Evolutionary conservation across 2,113 vertebrate species (phyloP), one percentile per base, ranked within the genome.

Genomic region (Sciurus niger): DNA sequence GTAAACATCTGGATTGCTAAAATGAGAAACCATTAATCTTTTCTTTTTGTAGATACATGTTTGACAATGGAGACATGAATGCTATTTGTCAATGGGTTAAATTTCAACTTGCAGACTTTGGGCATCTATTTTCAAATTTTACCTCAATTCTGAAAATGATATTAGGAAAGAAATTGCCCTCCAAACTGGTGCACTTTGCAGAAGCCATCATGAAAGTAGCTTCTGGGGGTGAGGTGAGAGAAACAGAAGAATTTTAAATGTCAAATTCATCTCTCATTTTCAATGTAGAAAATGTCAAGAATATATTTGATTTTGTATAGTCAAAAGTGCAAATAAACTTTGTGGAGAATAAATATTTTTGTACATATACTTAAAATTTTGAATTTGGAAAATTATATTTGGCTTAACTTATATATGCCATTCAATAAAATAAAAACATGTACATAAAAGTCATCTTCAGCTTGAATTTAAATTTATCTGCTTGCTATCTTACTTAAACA

Each of bases 1-100:
- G 84, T 92, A 98, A 97, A 97, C 79, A 98, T 72, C 68, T 97
- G 96, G 74, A 86, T 97, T 93, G 73, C 65, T 92, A 96, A 96
- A 78, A 95, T 20, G 0, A 89, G 51, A 94, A 88, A 85, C 34
- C 34, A 55, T 14, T 97, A 90, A 97, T 34, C 40, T 96, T 95
- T 97, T 96, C 37, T 67, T 55, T 96, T 98, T 58, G 90, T 90
- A 93, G 98, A 93, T 28, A 95, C 76, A 20, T 87, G 89, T 94
- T 97, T 96, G 82, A 94, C 70, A 93, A 90, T 96, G 82, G 63
- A 96, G 76, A 84, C 37, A 30, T 51, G 7, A 20, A 79, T 94
- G 10, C 77, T 94, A 90, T 4, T 82, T 79, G 58, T 96, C 90
- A 95, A 90, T 84, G 28, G n/a, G 30, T 96, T 96, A 94, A 89